These are phyloP conservation scores for Cantharis nigra DNA, from an alignment of 2,888 invertebrate species.

Conservation along the genomic window DNA sequence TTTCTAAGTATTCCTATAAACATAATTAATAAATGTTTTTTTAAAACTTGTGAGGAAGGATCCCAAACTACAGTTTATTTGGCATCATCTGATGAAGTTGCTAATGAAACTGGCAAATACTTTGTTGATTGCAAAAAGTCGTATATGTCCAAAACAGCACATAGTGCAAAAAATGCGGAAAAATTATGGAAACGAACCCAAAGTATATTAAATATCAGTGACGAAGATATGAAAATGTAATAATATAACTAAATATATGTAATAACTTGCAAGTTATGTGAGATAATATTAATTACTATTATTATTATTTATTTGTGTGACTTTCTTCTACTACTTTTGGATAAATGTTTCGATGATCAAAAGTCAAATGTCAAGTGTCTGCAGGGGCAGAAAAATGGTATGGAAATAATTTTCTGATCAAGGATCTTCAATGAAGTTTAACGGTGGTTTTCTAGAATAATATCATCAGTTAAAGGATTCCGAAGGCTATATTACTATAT, in stretches of 20 bases:
- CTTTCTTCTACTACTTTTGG: neutral
- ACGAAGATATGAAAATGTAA: slow-evolving; percentile 74
- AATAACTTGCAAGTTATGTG: neutral
- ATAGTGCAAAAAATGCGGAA: slow-evolving; percentile 72
- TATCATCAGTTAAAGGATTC: too few relatives aligned
- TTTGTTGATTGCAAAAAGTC: slow-evolving; percentile 78
- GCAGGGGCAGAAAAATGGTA: too few relatives aligned
- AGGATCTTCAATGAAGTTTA: neutral
- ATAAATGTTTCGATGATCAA: too few relatives aligned
- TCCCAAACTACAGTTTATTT: slow-evolving; percentile 79
- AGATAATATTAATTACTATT: neutral
- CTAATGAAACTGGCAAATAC: slow-evolving; percentile 75
- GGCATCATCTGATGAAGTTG: slow-evolving; percentile 75
- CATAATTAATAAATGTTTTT: slow-evolving; percentile 66
- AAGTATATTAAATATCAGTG: slow-evolving; percentile 70
- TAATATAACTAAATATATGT: slow-evolving; percentile 48
- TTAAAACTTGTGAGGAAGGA: slow-evolving; percentile 76
- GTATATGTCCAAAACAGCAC: slow-evolving; percentile 63
- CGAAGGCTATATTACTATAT: too few relatives aligned
- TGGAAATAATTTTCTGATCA: neutral
- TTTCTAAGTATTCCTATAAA: slow-evolving; percentile 72
- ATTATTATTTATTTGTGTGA: neutral
- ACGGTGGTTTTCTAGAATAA: neutral
- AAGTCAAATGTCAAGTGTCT: too few relatives aligned
- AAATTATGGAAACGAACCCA: slow-evolving; percentile 87